Base-by-base conservation (phyloP, 2,888 invertebrate species). In the Ypsolopha sequella region DNA sequence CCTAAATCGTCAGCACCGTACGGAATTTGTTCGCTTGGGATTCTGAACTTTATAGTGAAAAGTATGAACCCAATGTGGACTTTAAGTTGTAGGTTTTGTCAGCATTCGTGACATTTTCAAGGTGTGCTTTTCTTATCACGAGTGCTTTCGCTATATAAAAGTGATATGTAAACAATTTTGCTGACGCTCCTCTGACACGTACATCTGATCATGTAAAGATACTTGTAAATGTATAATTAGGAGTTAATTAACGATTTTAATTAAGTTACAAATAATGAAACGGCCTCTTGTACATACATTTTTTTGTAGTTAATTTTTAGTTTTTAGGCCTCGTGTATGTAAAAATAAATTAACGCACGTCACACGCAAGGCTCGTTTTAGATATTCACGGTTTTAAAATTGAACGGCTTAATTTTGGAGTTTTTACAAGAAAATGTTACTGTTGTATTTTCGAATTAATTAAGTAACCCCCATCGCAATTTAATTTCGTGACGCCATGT, bases 251-350 rank as follows among this genome's bases (percentile, higher is more conserved):
- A 50, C 43, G 41, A 49, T 65, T 60, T 70, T 71, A 67, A 60
- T 63, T 61, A 64, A 60, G 24, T 64, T 65, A 65, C 67, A 61
- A 70, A 70, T 67, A 63, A 58, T 58, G 65, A 62, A 63, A 69
- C 68, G 75, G 80, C 80, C 80, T 77, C 69, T 61, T 86, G 85
- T 86, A 86, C 56, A 86, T 82, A 85, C 76, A 76, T 65, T 72
- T 67, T 68, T 65, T 65, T 66, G 67, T 69, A 65, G 66, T 69
- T 60, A 68, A 69, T 8, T 51, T 51, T 50, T 11, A 13, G 24
- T 43, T 35, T 6, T 41, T 13, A 50, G 41, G 49, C 41, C 41
- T 14, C 38, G 14, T 48, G 24, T 10, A 13, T 9, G n/a, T 33
- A 33, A n/a, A 9, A 43, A 8, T 43, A 43, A 8, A 43, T 43